These are phyloP conservation scores for Ostrea edulis DNA, from an alignment of 1,140 invertebrate species.

Conservation along the genomic window DNA sequence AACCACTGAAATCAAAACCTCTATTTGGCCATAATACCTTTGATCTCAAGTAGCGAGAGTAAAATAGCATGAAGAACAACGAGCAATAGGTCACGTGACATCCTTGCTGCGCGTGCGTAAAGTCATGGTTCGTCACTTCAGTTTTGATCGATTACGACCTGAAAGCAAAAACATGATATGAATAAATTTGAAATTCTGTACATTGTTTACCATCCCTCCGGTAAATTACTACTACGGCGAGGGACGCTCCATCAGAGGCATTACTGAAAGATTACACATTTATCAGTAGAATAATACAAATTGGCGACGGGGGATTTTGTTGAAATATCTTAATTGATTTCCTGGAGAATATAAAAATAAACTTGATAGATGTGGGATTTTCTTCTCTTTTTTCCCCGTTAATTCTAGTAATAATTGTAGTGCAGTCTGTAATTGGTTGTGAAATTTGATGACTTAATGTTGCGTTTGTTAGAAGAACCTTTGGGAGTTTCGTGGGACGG, in stretches of 20 bases:
- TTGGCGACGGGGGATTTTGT: background rate
- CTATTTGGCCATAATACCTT: background rate
- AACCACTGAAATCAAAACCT: too few species aligned
- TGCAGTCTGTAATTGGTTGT: too few species aligned
- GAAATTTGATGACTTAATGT: too few species aligned
- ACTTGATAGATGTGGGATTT: too few species aligned
- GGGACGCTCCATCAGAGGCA: background rate
- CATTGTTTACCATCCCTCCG: background rate
- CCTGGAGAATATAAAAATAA: background rate
- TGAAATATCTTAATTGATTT: background rate
- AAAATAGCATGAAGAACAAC: background rate
- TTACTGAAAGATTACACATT: background rate
- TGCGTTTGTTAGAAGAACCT: too few species aligned
- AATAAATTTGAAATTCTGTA: background rate
- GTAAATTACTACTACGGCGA: background rate
- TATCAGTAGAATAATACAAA: background rate
- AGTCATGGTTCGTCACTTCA: constrained; percentile 28
- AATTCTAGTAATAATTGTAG: too few species aligned
- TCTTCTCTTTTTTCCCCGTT: too few species aligned
- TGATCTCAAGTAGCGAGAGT: background rate
- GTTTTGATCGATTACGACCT: background rate
- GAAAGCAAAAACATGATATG: background rate
- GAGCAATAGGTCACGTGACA: constrained; percentile 28
- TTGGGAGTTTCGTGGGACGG: too few species aligned
- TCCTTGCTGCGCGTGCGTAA: constrained; percentile 14